A percentile compares a stretch with the other conserved stretches of the same genome.
Evolutionary conservation across 2,888 invertebrate species (phyloP).

Genomic region (Frankliniella fusca): DNA sequence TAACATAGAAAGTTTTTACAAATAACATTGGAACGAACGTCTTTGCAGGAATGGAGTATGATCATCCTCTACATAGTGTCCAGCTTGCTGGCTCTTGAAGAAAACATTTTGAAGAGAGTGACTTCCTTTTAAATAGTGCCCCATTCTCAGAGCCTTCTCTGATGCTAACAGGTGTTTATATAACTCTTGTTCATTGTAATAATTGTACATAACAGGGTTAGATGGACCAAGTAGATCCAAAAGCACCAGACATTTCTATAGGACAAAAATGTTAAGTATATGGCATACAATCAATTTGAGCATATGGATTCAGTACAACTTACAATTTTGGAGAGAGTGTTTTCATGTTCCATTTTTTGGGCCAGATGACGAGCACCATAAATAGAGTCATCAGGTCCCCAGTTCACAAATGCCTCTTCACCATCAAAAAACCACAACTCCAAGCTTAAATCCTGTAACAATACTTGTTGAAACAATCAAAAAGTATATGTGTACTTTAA

Average conservation of each 20-base stretch:
- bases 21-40: conserved; percentile 42
- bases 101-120: conserved; percentile 46
- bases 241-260: conserved; percentile 79
- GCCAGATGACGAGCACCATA: conserved; percentile 94
- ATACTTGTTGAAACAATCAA: background rate
- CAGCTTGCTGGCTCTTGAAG: conserved; percentile 60
- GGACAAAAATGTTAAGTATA: background rate
- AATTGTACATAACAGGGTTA: conserved; percentile 80
- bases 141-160: conserved; percentile 61
- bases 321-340: background rate
- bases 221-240: conserved; percentile 87
- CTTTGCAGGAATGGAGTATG: conserved; percentile 71
- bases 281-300: background rate
- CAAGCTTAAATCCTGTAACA: conserved; percentile 54
- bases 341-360: conserved; percentile 57
- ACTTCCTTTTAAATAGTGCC: conserved; percentile 49
- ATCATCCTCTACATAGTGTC: conserved; percentile 83
- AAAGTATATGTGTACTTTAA: background rate
- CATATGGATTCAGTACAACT: background rate
- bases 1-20: background rate
- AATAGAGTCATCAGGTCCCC: conserved; percentile 86
- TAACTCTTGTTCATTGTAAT: conserved; percentile 69
- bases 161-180: conserved; percentile 65
- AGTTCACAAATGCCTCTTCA: conserved; percentile 89
- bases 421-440: conserved; percentile 97